A percentile compares a stretch with the other conserved stretches of the same genome.
Evolutionary conservation across 2,888 invertebrate genomes (phyloP).

Genomic region (Apamea monoglypha): DNA sequence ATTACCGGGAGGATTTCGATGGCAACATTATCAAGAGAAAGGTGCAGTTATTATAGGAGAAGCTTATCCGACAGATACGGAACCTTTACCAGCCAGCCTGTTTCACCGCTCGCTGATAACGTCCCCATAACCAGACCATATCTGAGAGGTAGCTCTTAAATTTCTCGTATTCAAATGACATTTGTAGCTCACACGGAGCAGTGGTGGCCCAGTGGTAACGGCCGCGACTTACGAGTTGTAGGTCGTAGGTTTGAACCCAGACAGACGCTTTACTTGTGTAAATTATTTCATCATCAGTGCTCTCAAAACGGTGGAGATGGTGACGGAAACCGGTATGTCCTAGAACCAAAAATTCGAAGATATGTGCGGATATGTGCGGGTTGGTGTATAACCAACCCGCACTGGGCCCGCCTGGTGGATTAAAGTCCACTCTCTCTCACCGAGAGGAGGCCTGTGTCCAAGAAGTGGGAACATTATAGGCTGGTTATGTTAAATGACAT

Average conservation of each 20-base stretch:
- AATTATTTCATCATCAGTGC: not conserved
- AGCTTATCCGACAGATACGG: conserved; percentile 3
- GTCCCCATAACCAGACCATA: not conserved
- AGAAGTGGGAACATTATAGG: not conserved
- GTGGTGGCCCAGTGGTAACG: not conserved
- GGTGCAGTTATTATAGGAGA: not conserved
- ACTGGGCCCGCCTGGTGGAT: not conserved
- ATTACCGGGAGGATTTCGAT: not conserved
- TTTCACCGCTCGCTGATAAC: not conserved
- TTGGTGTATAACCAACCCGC: no score
- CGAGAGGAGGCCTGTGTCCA: not conserved
- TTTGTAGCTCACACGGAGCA: not conserved
- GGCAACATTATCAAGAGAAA: not conserved
- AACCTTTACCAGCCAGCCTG: not conserved
- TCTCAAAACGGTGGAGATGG: not conserved
- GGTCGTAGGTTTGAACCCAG: not conserved
- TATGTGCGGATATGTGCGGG: no score
- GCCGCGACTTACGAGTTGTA: not conserved
- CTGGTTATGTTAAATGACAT: not conserved
- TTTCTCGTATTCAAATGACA: conserved; percentile 2
- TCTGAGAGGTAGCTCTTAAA: conserved; percentile 1
- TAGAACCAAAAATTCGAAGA: not conserved
- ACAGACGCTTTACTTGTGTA: not conserved
- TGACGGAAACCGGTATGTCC: not conserved
- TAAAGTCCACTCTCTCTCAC: not conserved